Evolutionary conservation across 2,888 invertebrate genomes (phyloP), one percentile per base, ranked within the genome.

Genomic region (Crocallis elinguaria): DNA sequence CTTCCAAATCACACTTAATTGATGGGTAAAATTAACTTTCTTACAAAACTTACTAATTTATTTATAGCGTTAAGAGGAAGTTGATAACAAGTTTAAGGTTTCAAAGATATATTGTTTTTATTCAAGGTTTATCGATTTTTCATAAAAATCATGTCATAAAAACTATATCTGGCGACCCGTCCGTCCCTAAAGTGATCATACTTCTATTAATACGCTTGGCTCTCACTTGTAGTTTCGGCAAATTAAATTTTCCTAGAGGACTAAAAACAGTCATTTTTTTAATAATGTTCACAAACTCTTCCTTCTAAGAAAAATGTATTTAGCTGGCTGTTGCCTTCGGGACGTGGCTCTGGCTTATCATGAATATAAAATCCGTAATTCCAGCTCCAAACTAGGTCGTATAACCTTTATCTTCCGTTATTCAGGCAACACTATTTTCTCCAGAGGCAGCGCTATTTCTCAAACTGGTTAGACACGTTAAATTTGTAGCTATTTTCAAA

Each of bases 321-420:
- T 62, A 66, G 44, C 48, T 19, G 45, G 41, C 44, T 32, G 23
- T 49, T 43, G 60, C 53, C 32, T 29, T 42, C 37, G 17, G 16
- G 37, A 37, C 38, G 39, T 53, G 60, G 54, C 62, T 46, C 27
- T 27, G 21, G 52, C 44, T 62, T 58, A 59, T 54, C 61, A 58
- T 67, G 57, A 67, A 69, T 62, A 60, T 57, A 63, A 62, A 66
- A 67, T 54, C 48, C 38, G 36, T 45, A 19, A 51, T 48, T 53
- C 33, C 21, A 41, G 35, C 33, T 14, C 11, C 27, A 45, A 61
- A 66, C 56, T 42, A 49, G 59, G 43, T 56, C 57, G 60, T 63
- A n/a, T n/a, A 57, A 62, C 48, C 57, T 43, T 41, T 57, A 57
- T 62, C 53, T 55, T 8, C 9, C 38, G 32, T 35, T 56, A 39